Conservation (phyloP, 2,797 vertebrate genomes). For the Eidolon dupreanum region DNA sequence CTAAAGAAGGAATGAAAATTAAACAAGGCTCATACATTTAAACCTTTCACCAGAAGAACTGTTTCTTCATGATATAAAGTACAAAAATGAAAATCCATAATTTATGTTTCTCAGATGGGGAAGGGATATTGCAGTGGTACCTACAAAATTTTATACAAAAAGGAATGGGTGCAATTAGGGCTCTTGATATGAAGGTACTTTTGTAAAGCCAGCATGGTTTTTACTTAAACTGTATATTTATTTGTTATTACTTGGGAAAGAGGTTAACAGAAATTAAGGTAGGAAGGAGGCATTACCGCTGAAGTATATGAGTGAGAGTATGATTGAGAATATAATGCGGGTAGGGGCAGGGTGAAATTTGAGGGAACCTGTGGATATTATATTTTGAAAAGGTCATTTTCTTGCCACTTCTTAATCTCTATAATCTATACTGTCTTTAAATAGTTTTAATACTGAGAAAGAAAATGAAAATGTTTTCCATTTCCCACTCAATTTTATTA, state of each 20-base stretch:
- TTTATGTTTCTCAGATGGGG: neutral
- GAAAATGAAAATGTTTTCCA: constrained; percentile 26
- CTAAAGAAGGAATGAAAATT: constrained; percentile 82
- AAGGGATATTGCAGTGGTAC: neutral
- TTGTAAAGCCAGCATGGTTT: neutral
- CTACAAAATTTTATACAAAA: neutral
- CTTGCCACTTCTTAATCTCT: neutral
- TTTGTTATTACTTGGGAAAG: constrained; percentile 5
- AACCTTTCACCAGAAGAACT: constrained; percentile 9
- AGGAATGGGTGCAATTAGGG: neutral
- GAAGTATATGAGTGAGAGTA: neutral
- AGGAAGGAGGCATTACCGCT: neutral
- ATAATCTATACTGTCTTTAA: neutral
- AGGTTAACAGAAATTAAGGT: neutral
- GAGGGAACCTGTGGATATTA: neutral
- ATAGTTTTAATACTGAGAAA: neutral
- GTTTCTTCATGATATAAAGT: constrained; percentile 7
- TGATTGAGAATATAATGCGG: neutral
- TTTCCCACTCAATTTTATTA: constrained; percentile 32
- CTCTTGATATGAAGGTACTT: constrained; percentile 18
- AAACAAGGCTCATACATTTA: constrained; percentile 53
- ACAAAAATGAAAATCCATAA: constrained; percentile 18
- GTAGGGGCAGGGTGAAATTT: neutral
- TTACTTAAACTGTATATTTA: constrained; percentile 10
- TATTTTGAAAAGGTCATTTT: neutral